Conservation (phyloP, 2,888 invertebrate species). For the Leptinotarsa rubiginosa region DNA sequence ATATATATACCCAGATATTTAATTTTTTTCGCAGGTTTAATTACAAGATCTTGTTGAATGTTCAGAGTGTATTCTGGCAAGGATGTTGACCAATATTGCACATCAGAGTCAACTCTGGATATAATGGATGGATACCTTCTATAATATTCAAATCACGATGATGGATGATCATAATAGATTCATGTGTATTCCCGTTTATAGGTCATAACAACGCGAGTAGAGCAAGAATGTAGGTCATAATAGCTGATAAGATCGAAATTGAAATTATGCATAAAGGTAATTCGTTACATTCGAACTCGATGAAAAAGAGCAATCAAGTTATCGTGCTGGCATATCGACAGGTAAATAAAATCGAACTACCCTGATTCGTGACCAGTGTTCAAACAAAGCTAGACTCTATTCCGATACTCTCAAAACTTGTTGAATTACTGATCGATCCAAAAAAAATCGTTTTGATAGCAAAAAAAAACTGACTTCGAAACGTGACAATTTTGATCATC, state of each 20-base stretch:
- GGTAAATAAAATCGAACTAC: background rate
- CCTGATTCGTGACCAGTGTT: background rate
- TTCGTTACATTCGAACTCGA: background rate
- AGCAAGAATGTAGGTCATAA: background rate
- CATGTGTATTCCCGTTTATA: background rate
- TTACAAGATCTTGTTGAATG: too few relatives aligned
- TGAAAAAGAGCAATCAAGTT: background rate
- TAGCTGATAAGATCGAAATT: background rate
- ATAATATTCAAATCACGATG: background rate
- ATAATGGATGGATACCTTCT: background rate
- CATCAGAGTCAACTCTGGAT: background rate
- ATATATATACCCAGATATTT: too few relatives aligned
- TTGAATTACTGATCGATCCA: too few relatives aligned
- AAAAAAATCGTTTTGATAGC: too few relatives aligned
- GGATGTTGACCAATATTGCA: background rate
- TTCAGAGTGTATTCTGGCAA: too few relatives aligned
- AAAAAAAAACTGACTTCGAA: too few relatives aligned
- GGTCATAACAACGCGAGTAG: background rate
- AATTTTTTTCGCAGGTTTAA: too few relatives aligned
- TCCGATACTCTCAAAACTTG: too few relatives aligned
- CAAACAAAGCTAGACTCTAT: background rate
- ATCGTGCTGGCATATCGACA: background rate
- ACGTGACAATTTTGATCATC: too few relatives aligned
- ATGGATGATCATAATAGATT: constrained; percentile 1
- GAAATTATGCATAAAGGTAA: background rate